phyloP scores from a whole-genome alignment of 2,888 invertebrate species.

The Nemurella pictetii region DNA sequence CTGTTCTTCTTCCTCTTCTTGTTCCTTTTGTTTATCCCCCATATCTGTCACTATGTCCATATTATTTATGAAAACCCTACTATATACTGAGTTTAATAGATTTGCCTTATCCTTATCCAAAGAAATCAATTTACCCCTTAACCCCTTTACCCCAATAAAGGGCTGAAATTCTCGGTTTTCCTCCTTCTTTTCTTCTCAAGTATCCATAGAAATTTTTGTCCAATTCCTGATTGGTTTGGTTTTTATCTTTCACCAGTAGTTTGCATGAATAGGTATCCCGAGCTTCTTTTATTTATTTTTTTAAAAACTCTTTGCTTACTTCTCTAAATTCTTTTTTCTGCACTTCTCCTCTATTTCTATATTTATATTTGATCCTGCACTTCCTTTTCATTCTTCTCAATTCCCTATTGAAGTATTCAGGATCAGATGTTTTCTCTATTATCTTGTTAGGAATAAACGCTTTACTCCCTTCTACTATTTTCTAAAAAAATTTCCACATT shows the following conservation, averaged over 20 bases:
- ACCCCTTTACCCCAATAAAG: background rate
- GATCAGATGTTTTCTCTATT: background rate
- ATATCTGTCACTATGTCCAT: background rate
- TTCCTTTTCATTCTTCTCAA: background rate
- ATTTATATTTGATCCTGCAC: constrained; percentile 1
- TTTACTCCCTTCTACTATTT: constrained; percentile 11
- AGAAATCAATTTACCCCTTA: background rate
- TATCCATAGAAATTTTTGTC: background rate
- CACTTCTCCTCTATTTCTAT: background rate
- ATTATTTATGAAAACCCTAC: background rate
- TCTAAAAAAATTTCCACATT: background rate
- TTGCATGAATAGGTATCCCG: background rate
- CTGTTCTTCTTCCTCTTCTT: background rate
- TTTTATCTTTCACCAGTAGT: background rate
- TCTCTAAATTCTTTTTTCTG: background rate
- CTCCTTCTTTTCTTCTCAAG: background rate
- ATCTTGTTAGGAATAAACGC: background rate
- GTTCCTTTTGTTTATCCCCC: background rate
- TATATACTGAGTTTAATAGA: background rate
- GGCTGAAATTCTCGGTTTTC: background rate
- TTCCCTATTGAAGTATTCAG: background rate
- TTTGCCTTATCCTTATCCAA: background rate
- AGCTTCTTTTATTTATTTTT: background rate
- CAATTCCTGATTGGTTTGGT: background rate
- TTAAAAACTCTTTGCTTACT: background rate